Evolutionary conservation across 2,113 vertebrate genomes (phyloP), one percentile per base, ranked within the genome.

Genomic region (Anser brachyrhynchus): DNA sequence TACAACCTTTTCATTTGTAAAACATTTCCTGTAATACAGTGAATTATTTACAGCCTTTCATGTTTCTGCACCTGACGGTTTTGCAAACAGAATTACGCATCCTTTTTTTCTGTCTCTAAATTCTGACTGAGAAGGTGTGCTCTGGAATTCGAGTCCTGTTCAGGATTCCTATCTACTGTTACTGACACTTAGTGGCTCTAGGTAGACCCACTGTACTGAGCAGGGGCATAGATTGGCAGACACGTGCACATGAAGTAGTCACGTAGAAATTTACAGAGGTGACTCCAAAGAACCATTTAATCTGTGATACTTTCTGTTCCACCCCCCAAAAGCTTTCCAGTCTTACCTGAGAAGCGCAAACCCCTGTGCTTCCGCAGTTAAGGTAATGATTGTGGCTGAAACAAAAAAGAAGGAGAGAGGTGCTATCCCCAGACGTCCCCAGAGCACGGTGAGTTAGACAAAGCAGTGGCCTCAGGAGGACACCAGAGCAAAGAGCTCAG

Each of bases 1-100:
- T 93, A 84, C 93, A 90, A 72, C 95, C 93, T 95, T 96, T 87
- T 81, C 73, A 87, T 94, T 94, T 95, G 92, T 92, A 61, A 64
- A 90, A 78, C 85, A 67, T 95, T 94, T 87, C 84, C 85, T 93
- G 83, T 46, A 81, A 54, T 61, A 54, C 1, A 1, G 65, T 87
- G 80, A 96, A 88, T 96, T 94, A 90, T 94, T 93, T 84, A 90
- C 65, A 84, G 79, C 57, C 73, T 84, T 90, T 67, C 57, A 7
- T 46, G 37, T 58, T 82, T 54, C 61, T 0, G 0, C 54, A 4
- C 90, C 75, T 43, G 72, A 90, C 43, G 28, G 88, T 58, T 96
- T 10, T 44, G 88, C 57, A 39, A 57, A 76, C 39, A 25, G 76
- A 84, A 49, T 52, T 57, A 28, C 7, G 43, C 76, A 57, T 58